phyloP scores from a whole-genome alignment of 2,113 vertebrate genomes.

The Camelus bactrianus region DNA sequence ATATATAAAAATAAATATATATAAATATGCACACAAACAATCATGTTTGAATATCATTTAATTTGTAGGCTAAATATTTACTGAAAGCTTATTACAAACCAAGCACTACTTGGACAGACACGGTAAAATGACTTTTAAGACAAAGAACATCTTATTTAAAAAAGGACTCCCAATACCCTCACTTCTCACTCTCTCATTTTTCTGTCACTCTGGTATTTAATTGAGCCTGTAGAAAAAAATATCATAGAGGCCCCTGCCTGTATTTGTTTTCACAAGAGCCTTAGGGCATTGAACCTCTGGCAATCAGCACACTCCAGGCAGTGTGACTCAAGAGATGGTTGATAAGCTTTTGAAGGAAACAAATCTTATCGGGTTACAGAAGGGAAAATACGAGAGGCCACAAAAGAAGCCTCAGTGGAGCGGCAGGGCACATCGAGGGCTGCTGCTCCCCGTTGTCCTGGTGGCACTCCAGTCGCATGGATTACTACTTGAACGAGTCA shows the following conservation, averaged over 20 bases:
- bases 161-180: neutral
- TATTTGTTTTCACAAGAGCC: conserved; percentile 31
- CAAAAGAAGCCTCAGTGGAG: neutral
- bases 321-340: conserved; percentile 44
- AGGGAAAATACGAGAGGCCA: neutral
- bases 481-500: conserved; percentile 24
- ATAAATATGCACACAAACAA: neutral
- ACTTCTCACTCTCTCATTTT: neutral
- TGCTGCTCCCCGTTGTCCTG: neutral
- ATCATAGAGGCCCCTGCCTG: neutral
- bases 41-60: neutral
- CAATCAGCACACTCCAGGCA: neutral
- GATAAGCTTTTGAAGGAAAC: conserved; percentile 66
- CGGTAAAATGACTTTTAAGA: conserved; percentile 22
- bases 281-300: conserved; percentile 12
- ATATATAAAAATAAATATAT: neutral
- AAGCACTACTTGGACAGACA: neutral
- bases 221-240: neutral
- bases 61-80: conserved; percentile 32
- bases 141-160: conserved; percentile 21
- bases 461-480: neutral
- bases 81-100: conserved; percentile 23
- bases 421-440: neutral
- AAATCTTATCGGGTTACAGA: neutral
- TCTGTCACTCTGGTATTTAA: conserved; percentile 28